Conservation (phyloP, 2,888 invertebrate genomes). For the Altica lythri region DNA sequence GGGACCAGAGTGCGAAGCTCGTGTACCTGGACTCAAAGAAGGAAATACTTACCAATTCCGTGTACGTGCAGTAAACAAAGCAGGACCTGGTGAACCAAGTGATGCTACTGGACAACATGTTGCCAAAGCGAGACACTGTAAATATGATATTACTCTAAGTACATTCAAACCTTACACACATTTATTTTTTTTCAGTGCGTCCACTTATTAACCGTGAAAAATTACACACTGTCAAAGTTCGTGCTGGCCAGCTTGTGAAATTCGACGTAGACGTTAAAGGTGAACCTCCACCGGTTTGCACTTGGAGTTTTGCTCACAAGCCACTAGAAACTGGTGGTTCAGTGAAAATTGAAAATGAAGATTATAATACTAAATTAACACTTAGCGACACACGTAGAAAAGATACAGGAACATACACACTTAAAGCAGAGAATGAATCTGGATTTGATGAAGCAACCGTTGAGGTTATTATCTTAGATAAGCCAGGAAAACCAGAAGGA, state of each 20-base stretch:
- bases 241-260: slow-evolving; percentile 88
- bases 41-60: slow-evolving; percentile 95
- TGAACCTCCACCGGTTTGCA: slow-evolving; percentile 92
- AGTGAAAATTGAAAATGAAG: slow-evolving; percentile 83
- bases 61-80: slow-evolving; percentile 93
- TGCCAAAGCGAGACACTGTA: slow-evolving; percentile 85
- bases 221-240: slow-evolving; percentile 83
- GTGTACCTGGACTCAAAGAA: slow-evolving; percentile 83
- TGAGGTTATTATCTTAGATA: slow-evolving; percentile 84
- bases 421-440: slow-evolving; percentile 90
- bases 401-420: slow-evolving; percentile 87
- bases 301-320: slow-evolving; percentile 76
- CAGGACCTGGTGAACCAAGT: slow-evolving; percentile 89
- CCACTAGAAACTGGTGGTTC: slow-evolving; percentile 70
- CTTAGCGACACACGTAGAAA: slow-evolving; percentile 80
- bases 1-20: slow-evolving; percentile 79
- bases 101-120: slow-evolving; percentile 86
- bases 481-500: slow-evolving; percentile 87
- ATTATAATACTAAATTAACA: slow-evolving; percentile 87
- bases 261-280: slow-evolving; percentile 95
- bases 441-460: slow-evolving; percentile 94
- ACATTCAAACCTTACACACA: neutral
- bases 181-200: slow-evolving; percentile 70
- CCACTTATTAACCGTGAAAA: slow-evolving; percentile 95
- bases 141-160: slow-evolving; percentile 61